Evolutionary conservation across 2,113 vertebrate species (phyloP).

Genomic region (Gorsachius goisagi): DNA sequence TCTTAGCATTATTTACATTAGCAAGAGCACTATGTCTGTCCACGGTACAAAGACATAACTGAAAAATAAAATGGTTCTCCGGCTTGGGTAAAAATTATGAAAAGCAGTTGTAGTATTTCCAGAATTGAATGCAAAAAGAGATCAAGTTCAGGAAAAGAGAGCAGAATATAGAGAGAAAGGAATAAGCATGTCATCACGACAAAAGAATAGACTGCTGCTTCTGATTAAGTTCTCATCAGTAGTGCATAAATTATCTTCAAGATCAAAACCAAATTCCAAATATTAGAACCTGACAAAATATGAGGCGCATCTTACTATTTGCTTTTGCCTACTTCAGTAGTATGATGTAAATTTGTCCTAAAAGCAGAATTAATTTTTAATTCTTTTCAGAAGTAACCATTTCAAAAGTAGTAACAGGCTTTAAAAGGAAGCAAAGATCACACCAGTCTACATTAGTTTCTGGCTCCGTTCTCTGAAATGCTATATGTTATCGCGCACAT

Average conservation of each 20-base stretch:
- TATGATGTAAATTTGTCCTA: neutral
- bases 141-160: neutral
- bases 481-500: slow-evolving; percentile 57
- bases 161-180: neutral
- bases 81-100: neutral
- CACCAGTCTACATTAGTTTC: slow-evolving; percentile 23
- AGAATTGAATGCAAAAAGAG: neutral
- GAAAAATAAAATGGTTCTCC: neutral
- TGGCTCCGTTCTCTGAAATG: slow-evolving; percentile 64
- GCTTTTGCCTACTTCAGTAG: neutral
- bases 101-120: neutral
- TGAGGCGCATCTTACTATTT: neutral
- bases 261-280: neutral
- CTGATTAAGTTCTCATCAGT: neutral
- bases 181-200: neutral
- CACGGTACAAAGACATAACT: neutral
- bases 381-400: slow-evolving; percentile 14
- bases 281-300: neutral
- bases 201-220: neutral
- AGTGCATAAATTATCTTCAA: neutral
- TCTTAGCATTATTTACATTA: neutral
- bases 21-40: neutral
- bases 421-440: slow-evolving; percentile 20
- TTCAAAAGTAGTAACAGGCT: slow-evolving; percentile 23
- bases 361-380: neutral